Evolutionary conservation across 1,140 invertebrate species (phyloP), one percentile per base, ranked within the genome.

Genomic region (Metaphire vulgaris): DNA sequence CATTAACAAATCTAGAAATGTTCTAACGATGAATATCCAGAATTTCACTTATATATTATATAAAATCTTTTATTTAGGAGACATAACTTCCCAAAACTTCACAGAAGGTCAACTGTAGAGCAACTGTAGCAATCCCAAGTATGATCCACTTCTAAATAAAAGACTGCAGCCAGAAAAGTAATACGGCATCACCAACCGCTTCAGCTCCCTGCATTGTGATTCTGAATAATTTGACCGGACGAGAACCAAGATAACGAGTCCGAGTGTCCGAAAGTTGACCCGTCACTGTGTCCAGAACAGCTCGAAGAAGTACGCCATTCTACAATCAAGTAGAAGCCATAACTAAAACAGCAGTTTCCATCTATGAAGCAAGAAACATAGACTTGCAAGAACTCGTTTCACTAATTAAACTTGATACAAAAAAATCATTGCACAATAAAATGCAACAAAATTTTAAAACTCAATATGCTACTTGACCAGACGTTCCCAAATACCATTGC

Each of bases 201-300:
- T 99, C 96, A 73, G 92, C 92, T 14, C 93, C 94, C 85, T 99
- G 96, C 89, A 98, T 97, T 87, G 89, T 85, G 56, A 99, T 96
- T 81, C 95, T 90, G 84, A 99, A 99, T 0, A 99, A 87, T 87
- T 99, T 98, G 0, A 99, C 97, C 0, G 97, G 93, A 75, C 94
- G 89, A 0, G 94, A 95, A 33, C 97, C 97, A 28, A 99, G 87
- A 85, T 99, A 99, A 82, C 97, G 89, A 0, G 97, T 99, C 79
- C 97, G 89, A 0, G 97, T 99, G 82, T 99, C 98, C 0, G 95
- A 93, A 78, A 99, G 89, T 85, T 98, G 96, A 15, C 98, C 97
- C 56, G 96, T 96, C 1, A 98, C 93, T 26, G 94, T 93, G 88
- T 99, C 98, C 16, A 99, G 85, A 1, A 98, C 96, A 1, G 95